A percentile compares a stretch with the other conserved stretches of the same genome.
Conservation (phyloP, 2,113 vertebrate genomes). For the Panthera uncia region DNA sequence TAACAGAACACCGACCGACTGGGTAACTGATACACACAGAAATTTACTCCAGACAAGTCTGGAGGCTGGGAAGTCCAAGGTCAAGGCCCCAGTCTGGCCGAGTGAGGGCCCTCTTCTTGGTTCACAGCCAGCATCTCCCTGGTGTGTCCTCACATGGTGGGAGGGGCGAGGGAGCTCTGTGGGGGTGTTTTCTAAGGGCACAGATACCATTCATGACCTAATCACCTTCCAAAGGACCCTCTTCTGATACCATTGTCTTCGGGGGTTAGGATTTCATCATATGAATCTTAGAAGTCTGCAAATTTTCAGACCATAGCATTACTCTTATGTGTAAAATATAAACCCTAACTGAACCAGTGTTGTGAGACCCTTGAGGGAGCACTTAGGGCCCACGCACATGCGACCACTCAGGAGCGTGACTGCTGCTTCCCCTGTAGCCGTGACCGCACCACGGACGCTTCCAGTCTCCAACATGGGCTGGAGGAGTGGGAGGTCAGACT, state of each 20-base stretch:
- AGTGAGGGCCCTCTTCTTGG: not conserved
- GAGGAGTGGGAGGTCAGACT: too few relatives aligned
- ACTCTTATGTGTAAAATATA: not conserved
- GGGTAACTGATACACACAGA: not conserved
- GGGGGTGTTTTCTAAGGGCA: not conserved
- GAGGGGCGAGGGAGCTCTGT: not conserved
- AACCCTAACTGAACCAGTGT: not conserved
- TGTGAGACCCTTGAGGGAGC: not conserved
- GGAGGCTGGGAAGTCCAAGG: not conserved
- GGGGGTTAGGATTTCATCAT: not conserved
- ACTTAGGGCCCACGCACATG: not conserved
- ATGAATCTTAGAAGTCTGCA: not conserved
- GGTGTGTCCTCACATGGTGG: fast-evolving
- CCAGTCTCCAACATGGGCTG: fast-evolving
- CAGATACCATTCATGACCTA: not conserved
- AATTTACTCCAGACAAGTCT: not conserved
- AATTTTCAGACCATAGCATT: not conserved
- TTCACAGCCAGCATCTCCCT: too few relatives aligned
- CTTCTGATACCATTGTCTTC: not conserved
- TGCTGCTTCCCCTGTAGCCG: too few relatives aligned
- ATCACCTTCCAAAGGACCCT: not conserved
- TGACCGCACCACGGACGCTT: too few relatives aligned
- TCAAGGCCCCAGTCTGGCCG: not conserved
- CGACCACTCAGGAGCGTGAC: fast-evolving
- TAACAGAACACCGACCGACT: not conserved